phyloP scores from a whole-genome alignment of 1,140 invertebrate species.

The Apolygus lucorum region DNA sequence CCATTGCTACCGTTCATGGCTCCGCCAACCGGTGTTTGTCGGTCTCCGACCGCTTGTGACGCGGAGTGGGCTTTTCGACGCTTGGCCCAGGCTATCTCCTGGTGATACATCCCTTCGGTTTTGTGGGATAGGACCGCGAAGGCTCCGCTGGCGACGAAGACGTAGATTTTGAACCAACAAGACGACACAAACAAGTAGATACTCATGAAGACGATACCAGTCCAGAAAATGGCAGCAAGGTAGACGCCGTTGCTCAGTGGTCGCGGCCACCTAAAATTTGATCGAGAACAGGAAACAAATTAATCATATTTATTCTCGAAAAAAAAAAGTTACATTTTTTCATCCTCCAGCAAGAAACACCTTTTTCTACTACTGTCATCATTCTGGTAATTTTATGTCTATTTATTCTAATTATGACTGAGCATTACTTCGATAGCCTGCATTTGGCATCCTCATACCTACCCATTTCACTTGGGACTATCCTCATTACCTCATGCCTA shows the following conservation, averaged over 20 bases:
- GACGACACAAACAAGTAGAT: conserved; percentile 42
- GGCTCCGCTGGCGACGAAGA: conserved; percentile 41
- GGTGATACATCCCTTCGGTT: conserved; percentile 46
- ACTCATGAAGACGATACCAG: conserved; percentile 39
- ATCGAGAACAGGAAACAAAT: background rate
- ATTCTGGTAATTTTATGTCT: background rate
- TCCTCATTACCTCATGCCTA: too few species aligned
- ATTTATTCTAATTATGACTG: background rate
- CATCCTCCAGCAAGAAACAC: background rate
- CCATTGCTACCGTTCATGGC: too few species aligned
- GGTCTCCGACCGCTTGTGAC: too few species aligned
- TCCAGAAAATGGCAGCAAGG: conserved; percentile 50
- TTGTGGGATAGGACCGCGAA: conserved; percentile 45
- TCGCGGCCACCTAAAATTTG: conserved; percentile 32
- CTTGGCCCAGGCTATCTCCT: conserved; percentile 45
- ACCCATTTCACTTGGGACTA: too few species aligned
- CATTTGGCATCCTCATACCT: too few species aligned
- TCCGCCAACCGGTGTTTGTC: too few species aligned
- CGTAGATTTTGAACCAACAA: conserved; percentile 43
- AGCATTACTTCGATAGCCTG: too few species aligned
- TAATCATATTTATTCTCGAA: too few species aligned
- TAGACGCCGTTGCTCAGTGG: conserved; percentile 41
- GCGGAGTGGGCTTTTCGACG: too few species aligned
- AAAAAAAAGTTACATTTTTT: too few species aligned
- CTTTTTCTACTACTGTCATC: background rate